phyloP scores from a whole-genome alignment of 2,113 vertebrate species.

The Brachypodius melanocephalos region DNA sequence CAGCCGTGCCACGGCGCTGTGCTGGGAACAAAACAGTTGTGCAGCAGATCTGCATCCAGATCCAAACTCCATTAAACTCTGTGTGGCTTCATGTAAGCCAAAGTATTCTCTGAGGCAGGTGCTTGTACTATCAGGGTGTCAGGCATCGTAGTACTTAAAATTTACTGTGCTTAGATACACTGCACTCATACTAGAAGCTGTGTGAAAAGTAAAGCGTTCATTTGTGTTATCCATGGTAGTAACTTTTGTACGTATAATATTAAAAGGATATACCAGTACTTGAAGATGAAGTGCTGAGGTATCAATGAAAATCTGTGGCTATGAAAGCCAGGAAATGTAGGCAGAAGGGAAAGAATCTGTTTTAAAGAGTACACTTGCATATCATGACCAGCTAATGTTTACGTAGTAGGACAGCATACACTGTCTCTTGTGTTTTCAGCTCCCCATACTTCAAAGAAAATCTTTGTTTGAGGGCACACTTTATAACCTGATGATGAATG shows the following conservation, averaged over 20 bases:
- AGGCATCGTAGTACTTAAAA: background rate
- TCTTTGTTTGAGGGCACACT: conserved; percentile 63
- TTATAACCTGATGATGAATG: conserved; percentile 54
- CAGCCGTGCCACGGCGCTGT: accelerated
- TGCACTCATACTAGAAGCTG: background rate
- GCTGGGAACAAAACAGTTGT: background rate
- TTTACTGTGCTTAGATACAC: background rate
- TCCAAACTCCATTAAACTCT: background rate
- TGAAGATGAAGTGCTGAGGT: conserved; percentile 9
- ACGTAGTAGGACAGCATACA: conserved; percentile 49
- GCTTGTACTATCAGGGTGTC: background rate
- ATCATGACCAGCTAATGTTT: conserved; percentile 55
- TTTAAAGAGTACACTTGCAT: conserved; percentile 53
- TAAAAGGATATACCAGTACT: background rate
- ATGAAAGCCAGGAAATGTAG: conserved; percentile 23
- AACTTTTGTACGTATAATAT: background rate
- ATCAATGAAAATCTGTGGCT: conserved; percentile 1
- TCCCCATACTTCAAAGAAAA: conserved; percentile 67
- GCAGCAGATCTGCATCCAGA: background rate
- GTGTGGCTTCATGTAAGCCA: background rate
- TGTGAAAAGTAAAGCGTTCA: background rate
- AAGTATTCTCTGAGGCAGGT: background rate
- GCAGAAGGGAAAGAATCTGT: conserved; percentile 10
- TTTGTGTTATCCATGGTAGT: background rate
- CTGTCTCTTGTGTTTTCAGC: conserved; percentile 54